Evolutionary conservation across 2,797 vertebrate species (phyloP), one percentile per base, ranked within the genome.

Genomic region (Thripadectes ignobilis): DNA sequence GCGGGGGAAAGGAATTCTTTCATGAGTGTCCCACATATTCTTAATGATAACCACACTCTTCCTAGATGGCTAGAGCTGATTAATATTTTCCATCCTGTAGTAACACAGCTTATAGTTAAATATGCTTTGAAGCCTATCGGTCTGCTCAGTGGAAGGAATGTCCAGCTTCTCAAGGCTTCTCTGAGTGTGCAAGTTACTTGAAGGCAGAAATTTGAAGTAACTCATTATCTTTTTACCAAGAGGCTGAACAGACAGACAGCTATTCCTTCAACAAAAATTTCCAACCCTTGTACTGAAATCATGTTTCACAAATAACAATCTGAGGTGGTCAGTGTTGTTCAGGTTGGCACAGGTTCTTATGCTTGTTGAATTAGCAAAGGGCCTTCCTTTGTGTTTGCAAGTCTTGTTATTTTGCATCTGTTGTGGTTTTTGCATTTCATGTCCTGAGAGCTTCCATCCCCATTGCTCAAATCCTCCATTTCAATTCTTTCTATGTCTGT

Each of bases 121-220:
- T 68, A 84, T 76, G 46, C 82, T 94, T 96, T 94, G 95, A 95
- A 95, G 73, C 58, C 76, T 93, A 52, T 92, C 82, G n/a, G 48
- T 32, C 65, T 85, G 59, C 72, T 72, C 58, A 23, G 32, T 80
- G 76, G 79, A 93, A 95, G 85, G 85, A 97, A 92, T 94, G 91
- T 77, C 54, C 85, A 88, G 73, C 78, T 95, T 89, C 89, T 92
- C 61, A 87, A 92, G 88, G 68, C 81, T 89, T 85, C 68, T 21
- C 69, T 12, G 48, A 89, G 52, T 34, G 51, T 41, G 57, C 16
- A 27, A 68, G 75, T 85, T 65, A 65, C 92, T 84, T 77, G 78
- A 78, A 89, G 81, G 65, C 61, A 77, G 59, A 71, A 67, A 41
- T 77, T 94, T 80, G 73, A 92, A 92, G 74, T 81, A 85, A 93